Percentiles rank a stretch among this genome's conserved stretches.
Evolutionary conservation across 2,113 vertebrate genomes (phyloP).

Genomic region (Ictidomys tridecemlineatus): DNA sequence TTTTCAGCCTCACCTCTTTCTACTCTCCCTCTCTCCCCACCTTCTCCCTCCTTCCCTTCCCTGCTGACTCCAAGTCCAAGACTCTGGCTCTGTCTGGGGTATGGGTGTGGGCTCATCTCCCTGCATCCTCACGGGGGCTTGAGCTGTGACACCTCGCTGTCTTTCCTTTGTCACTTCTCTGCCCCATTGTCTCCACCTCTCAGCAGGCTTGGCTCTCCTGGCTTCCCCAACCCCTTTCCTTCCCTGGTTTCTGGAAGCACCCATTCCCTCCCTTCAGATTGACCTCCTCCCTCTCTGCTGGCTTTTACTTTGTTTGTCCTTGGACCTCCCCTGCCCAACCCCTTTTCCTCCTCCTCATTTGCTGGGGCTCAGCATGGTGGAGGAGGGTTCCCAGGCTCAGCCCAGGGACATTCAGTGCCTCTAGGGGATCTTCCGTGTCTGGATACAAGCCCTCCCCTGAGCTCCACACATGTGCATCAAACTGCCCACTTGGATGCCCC

Average conservation of each 20-base stretch:
- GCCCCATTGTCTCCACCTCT: not conserved
- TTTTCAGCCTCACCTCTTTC: not conserved
- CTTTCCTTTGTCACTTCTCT: not conserved
- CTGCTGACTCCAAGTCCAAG: too few relatives aligned
- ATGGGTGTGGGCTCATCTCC: not conserved
- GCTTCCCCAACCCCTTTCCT: not conserved
- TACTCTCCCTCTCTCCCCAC: not conserved
- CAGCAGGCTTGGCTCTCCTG: not conserved
- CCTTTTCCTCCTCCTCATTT: not conserved
- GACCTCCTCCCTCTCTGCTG: not conserved
- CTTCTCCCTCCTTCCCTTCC: not conserved
- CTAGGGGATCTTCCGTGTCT: not conserved
- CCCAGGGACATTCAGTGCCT: not conserved
- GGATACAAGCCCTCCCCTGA: not conserved
- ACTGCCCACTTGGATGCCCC: not conserved
- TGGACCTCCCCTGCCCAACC: not conserved
- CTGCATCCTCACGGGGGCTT: not conserved
- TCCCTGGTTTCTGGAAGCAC: not conserved
- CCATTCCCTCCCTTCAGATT: not conserved
- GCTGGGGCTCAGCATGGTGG: not conserved
- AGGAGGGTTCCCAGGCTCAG: not conserved
- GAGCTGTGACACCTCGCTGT: not conserved
- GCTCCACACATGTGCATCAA: not conserved
- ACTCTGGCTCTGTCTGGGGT: too few relatives aligned
- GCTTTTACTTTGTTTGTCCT: not conserved